phyloP scores from a whole-genome alignment of 2,888 invertebrate genomes.

The Phortica okadai region DNA sequence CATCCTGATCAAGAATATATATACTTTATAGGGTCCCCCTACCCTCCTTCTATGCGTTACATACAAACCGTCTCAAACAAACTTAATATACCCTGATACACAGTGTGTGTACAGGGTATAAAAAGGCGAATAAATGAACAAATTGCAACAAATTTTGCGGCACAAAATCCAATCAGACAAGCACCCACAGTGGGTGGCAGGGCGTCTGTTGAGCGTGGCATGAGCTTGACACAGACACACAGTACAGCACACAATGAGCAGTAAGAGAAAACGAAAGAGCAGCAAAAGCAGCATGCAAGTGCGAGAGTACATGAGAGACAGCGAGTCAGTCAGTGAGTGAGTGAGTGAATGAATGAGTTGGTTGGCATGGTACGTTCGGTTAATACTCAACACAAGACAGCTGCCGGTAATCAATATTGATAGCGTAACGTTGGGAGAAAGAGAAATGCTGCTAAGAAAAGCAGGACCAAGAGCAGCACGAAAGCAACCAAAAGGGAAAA shows the following conservation, averaged over 20 bases:
- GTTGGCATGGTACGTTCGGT: not conserved
- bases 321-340: conserved; percentile 34
- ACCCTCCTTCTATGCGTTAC: no score
- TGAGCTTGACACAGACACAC: not conserved
- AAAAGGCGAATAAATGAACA: conserved; percentile 41
- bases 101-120: no score
- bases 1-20: no score
- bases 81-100: no score
- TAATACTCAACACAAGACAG: conserved; percentile 51
- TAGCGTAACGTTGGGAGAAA: conserved; percentile 50
- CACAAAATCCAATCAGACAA: not conserved
- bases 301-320: conserved; percentile 22
- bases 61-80: no score
- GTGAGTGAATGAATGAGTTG: conserved; percentile 13
- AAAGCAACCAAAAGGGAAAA: conserved; percentile 53
- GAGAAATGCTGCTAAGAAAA: conserved; percentile 5
- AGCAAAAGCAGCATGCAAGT: conserved; percentile 54
- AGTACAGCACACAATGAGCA: conserved; percentile 29
- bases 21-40: no score
- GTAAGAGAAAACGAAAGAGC: conserved; percentile 43
- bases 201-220: not conserved
- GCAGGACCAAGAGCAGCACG: conserved; percentile 28
- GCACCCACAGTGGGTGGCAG: conserved; percentile 9
- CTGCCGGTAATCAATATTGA: conserved; percentile 70
- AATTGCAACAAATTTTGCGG: conserved; percentile 60